Percentiles rank a stretch among this genome's conserved stretches.
These are phyloP conservation scores for Heterotilapia buettikoferi DNA, from an alignment of 2,113 vertebrate species.

Conservation along the genomic window DNA sequence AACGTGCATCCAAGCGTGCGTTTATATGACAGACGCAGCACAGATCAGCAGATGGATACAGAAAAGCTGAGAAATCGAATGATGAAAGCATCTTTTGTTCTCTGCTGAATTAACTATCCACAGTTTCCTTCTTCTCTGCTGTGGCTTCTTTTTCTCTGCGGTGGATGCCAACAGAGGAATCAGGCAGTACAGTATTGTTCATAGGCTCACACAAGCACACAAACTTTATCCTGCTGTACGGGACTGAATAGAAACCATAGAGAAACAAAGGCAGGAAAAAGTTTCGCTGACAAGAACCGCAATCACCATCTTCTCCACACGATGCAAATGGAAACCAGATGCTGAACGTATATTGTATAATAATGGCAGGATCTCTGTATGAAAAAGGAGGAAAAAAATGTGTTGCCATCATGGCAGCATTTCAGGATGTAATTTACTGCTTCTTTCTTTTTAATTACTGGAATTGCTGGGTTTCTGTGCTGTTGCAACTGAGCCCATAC, in stretches of 20 bases:
- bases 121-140: background rate
- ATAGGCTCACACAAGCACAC: background rate
- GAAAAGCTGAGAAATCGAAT: constrained; percentile 19
- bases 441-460: constrained; percentile 40
- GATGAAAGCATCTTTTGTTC: constrained; percentile 31
- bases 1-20: background rate
- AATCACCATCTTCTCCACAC: constrained; percentile 28
- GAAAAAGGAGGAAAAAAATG: background rate
- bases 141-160: background rate
- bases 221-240: background rate
- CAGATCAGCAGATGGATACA: constrained; percentile 16
- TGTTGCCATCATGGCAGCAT: constrained; percentile 20
- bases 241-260: constrained; percentile 6
- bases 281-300: constrained; percentile 40
- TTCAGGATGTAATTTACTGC: constrained; percentile 44
- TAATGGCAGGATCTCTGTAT: constrained; percentile 35
- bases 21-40: background rate
- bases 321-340: constrained; percentile 54
- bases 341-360: constrained; percentile 28
- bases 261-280: constrained; percentile 41
- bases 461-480: background rate
- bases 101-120: background rate
- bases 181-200: constrained; percentile 9
- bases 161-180: constrained; percentile 8
- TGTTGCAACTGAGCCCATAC: constrained; percentile 1